phyloP scores from a whole-genome alignment of 2,113 vertebrate genomes.

The Tetrax tetrax region DNA sequence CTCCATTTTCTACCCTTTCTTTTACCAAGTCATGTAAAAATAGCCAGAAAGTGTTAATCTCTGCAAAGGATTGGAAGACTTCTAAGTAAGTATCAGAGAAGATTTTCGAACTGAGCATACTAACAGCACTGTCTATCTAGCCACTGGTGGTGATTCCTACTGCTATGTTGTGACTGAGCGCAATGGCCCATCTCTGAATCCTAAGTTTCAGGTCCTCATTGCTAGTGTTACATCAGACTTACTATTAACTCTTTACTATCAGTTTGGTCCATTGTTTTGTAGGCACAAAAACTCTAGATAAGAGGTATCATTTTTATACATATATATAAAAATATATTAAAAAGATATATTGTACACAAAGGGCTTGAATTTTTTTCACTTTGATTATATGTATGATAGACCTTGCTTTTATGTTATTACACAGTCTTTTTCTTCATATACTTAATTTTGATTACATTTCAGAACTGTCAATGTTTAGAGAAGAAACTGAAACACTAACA shows the following conservation, averaged over 20 bases:
- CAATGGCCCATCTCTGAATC: background rate
- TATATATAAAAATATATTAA: background rate
- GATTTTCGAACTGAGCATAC: background rate
- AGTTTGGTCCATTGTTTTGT: background rate
- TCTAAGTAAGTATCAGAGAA: background rate
- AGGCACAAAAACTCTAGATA: too few relatives aligned
- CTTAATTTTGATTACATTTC: background rate
- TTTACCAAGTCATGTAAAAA: background rate
- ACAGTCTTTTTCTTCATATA: background rate
- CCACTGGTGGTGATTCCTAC: background rate
- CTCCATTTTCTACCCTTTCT: background rate
- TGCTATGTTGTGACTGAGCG: accelerated
- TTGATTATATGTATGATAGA: background rate
- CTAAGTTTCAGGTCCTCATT: background rate
- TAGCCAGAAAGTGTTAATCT: background rate
- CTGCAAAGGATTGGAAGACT: background rate
- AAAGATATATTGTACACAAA: background rate
- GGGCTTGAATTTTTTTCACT: background rate
- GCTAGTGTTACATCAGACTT: background rate
- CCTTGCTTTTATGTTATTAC: background rate
- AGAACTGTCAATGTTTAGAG: background rate
- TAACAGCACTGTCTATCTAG: accelerated
- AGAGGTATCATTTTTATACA: too few relatives aligned
- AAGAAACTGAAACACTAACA: background rate
- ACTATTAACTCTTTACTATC: background rate